Base-by-base conservation (phyloP, 2,797 vertebrate species). In the Galago senegalensis region DNA sequence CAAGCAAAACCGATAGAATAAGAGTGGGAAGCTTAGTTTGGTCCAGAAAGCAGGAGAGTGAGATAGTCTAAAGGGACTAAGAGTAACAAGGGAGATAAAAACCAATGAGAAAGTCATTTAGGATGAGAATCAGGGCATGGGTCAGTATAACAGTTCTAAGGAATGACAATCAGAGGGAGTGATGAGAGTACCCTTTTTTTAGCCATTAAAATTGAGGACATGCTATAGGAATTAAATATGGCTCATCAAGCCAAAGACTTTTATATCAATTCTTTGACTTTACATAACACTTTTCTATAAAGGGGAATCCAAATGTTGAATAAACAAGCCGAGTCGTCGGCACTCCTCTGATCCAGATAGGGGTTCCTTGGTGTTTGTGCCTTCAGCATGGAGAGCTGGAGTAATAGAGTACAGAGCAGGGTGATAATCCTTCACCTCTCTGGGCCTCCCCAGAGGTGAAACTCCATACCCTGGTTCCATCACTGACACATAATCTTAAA, bases 71-170 rank as follows among this genome's bases (percentile, higher is more conserved):
- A 90, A 90, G 73, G 27, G 27, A 94, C 34, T 86, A 76, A 87
- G 60, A 70, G 5, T 31, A 61, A 69, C 16, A 81, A 56, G 86
- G 7, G 7, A n/a, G 29, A 67, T 76, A 43, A 76, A 75, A 86
- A 63, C 73, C 91, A 88, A 53, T 49, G 40, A 67, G 21, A 82
- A 72, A n/a, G 23, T 88, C 20, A 93, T 80, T 67, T 69, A 89
- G 60, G n/a, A 84, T 43, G 14, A 72, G 11, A 69, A 67, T 46
- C 61, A 56, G 3, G 70, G 60, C 46, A 80, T 43, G 29, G 7
- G 16, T 65, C 65, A 83, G 13, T 34, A 61, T 31, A 31, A 85
- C 7, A 65, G n/a, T 79, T 79, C 17, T 83, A 79, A 89, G 25
- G 25, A 72, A 73, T 58, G 29, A 73, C 13, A 16, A 29, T 37